A percentile compares a stretch with the other conserved stretches of the same genome.
Evolutionary conservation across 2,888 invertebrate genomes (phyloP).

Genomic region (Julus scanicus): DNA sequence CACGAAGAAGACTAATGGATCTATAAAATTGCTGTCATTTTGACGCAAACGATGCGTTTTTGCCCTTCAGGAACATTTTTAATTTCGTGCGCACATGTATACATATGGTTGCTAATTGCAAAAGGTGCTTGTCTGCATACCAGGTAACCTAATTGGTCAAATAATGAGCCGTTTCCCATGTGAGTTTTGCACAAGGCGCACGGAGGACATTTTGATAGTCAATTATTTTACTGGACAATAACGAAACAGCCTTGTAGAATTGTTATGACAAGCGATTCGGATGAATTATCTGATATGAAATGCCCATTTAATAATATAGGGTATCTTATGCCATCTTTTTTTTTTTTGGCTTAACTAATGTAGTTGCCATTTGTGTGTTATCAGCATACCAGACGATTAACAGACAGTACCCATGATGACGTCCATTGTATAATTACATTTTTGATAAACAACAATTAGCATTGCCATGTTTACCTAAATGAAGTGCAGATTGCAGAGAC

Average conservation of each 20-base stretch:
- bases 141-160: conserved; percentile 1
- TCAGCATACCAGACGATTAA: not conserved
- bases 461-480: not conserved
- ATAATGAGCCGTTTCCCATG: conserved; percentile 39
- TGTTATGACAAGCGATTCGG: not conserved
- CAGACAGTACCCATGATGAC: not conserved
- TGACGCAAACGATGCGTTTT: conserved; percentile 29
- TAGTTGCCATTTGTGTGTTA: not conserved
- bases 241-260: not conserved
- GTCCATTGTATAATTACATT: not conserved
- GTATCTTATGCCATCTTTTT: not conserved
- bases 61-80: not conserved
- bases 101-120: conserved; percentile 14
- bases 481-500: not conserved
- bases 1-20: not conserved
- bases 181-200: not conserved
- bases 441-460: not conserved
- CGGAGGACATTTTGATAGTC: not conserved
- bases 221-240: conserved; percentile 36
- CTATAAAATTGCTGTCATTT: not conserved
- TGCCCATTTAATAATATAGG: not conserved
- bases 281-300: conserved; percentile 29
- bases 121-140: conserved; percentile 18
- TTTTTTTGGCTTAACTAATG: not conserved
- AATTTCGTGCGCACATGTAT: conserved; percentile 17